phyloP scores from a whole-genome alignment of 2,888 invertebrate genomes.

The Drosophila nr. perissopoda region DNA sequence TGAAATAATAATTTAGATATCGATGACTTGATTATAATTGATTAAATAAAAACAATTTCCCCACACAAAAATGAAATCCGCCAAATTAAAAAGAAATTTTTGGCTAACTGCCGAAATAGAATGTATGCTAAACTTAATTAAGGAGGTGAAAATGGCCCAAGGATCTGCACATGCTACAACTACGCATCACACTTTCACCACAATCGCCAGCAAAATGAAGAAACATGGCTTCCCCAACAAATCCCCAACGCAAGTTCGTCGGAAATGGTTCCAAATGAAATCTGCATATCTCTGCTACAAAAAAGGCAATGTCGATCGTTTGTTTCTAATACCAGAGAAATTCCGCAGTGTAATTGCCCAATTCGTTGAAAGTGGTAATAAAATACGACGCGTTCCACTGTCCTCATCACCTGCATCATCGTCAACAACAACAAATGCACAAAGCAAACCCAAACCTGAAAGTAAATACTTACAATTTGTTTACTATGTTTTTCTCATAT shows the following conservation, averaged over 20 bases:
- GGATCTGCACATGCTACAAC: slow-evolving; percentile 71
- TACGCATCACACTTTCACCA: slow-evolving; percentile 77
- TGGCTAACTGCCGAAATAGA: slow-evolving; percentile 81
- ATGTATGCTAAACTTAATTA: slow-evolving; percentile 78
- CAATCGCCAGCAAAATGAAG: slow-evolving; percentile 80
- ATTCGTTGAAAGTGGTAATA: slow-evolving; percentile 79
- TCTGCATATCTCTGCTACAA: slow-evolving; percentile 81
- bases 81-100: slow-evolving; percentile 79
- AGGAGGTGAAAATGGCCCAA: slow-evolving; percentile 70
- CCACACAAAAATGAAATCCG: slow-evolving; percentile 63
- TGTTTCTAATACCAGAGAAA: slow-evolving; percentile 78
- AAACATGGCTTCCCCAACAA: slow-evolving; percentile 79
- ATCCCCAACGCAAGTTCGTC: slow-evolving; percentile 78
- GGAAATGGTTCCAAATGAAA: slow-evolving; percentile 83
- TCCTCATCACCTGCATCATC: slow-evolving; percentile 11
- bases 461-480: slow-evolving; percentile 12
- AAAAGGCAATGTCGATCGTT: slow-evolving; percentile 79
- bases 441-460: slow-evolving; percentile 29
- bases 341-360: slow-evolving; percentile 77
- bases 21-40: background rate
- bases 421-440: slow-evolving; percentile 5
- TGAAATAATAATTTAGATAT: background rate
- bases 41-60: background rate
- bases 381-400: slow-evolving; percentile 35
- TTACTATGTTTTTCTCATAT: background rate